phyloP scores from a whole-genome alignment of 2,888 invertebrate genomes.

The Arrhopalites spinosus region DNA sequence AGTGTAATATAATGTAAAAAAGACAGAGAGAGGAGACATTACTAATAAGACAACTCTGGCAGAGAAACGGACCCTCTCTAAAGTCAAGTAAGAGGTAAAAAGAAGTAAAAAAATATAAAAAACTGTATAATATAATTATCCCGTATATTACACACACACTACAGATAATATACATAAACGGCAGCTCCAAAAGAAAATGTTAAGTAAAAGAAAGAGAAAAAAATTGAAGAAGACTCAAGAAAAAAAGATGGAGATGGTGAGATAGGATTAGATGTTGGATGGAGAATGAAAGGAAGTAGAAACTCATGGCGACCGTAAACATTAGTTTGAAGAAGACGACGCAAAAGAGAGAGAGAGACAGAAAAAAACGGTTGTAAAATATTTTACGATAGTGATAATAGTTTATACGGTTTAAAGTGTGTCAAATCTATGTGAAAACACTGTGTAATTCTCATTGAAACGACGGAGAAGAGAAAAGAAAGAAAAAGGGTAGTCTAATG shows the following conservation, averaged over 20 bases:
- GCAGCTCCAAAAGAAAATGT: not conserved
- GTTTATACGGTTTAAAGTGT: conserved; percentile 48
- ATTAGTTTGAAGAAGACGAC: not conserved
- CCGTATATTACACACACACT: too few relatives aligned
- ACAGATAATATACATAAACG: too few relatives aligned
- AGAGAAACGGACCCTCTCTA: too few relatives aligned
- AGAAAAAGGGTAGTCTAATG: conserved; percentile 5
- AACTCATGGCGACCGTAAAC: not conserved
- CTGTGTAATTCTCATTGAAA: conserved; percentile 30
- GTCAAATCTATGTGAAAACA: conserved; percentile 42
- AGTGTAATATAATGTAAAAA: too few relatives aligned
- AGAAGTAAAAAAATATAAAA: too few relatives aligned
- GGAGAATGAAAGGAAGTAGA: not conserved
- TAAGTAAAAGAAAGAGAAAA: not conserved
- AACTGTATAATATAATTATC: too few relatives aligned
- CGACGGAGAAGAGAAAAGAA: conserved; percentile 3
- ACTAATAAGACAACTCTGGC: too few relatives aligned
- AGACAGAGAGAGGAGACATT: too few relatives aligned
- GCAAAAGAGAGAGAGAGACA: not conserved
- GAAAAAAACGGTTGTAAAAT: not conserved
- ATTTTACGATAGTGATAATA: conserved; percentile 47
- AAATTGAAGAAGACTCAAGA: not conserved
- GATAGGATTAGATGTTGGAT: not conserved
- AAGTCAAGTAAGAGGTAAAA: too few relatives aligned
- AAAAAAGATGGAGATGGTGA: too few relatives aligned